These are phyloP conservation scores for Brachionus rotundiformis DNA, from an alignment of 1,140 invertebrate species.

Conservation along the genomic window DNA sequence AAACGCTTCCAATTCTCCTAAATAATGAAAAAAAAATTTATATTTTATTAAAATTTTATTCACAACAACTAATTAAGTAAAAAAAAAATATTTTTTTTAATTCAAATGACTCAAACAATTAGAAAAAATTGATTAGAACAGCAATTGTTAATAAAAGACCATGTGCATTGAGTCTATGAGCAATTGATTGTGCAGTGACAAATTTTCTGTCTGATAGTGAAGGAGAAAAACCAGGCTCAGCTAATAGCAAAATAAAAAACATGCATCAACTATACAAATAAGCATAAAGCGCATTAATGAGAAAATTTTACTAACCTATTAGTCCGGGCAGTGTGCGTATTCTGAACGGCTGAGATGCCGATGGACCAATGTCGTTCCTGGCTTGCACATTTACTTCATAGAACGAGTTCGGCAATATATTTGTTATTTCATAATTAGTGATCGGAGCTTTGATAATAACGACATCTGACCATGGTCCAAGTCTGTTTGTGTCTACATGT, in stretches of 20 bases:
- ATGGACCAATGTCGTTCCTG: conserved; percentile 40
- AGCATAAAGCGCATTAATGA: not conserved
- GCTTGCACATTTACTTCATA: conserved; percentile 41
- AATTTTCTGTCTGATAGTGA: not conserved
- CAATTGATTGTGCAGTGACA: not conserved
- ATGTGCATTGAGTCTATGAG: not conserved
- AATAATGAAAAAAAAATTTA: conserved; percentile 20
- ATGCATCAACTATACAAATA: conserved; percentile 2
- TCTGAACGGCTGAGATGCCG: conserved; percentile 36
- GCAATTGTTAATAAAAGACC: not conserved
- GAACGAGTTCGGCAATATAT: conserved; percentile 27
- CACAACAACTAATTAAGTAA: not conserved
- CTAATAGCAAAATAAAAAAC: conserved; percentile 38
- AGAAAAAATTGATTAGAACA: not conserved
- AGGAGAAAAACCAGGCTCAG: conserved; percentile 11
- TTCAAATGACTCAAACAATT: not conserved
- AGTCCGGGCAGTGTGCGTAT: conserved; percentile 31
- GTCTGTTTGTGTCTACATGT: not conserved
- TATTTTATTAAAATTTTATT: conserved; percentile 12
- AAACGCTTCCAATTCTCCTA: conserved; percentile 45
- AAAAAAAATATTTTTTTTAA: too few relatives aligned
- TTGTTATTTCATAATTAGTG: conserved; percentile 20
- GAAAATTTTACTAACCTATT: conserved; percentile 29
- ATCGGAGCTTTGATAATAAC: not conserved
- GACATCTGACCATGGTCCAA: conserved; percentile 22